Conservation (phyloP, 1,140 invertebrate genomes). For the Steinernema khuongi region DNA sequence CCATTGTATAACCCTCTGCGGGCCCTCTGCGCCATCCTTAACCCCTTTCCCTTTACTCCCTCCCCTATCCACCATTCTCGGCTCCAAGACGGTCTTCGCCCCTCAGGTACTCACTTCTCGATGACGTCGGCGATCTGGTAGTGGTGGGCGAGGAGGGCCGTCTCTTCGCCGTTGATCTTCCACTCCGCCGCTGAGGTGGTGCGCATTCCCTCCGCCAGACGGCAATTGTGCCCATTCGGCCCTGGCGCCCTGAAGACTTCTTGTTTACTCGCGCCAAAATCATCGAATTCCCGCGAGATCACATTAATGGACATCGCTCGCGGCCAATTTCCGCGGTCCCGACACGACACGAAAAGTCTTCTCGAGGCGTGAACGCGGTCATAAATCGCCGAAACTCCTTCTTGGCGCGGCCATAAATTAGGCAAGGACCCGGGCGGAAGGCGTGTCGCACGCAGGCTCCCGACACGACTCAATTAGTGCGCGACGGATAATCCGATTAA, state of each 20-base stretch:
- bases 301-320: neutral
- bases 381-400: neutral
- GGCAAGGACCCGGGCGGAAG: neutral
- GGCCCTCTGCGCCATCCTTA: too few species aligned
- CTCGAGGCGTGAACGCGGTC: neutral
- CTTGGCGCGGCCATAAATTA: neutral
- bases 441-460: neutral
- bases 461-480: neutral
- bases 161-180: slow-evolving; percentile 39
- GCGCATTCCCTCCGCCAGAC: slow-evolving; percentile 11
- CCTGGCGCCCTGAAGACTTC: neutral
- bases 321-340: neutral
- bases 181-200: slow-evolving; percentile 14
- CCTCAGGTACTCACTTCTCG: slow-evolving; percentile 51
- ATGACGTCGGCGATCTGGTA: slow-evolving; percentile 53
- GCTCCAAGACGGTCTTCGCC: too few species aligned
- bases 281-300: neutral
- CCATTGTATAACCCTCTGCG: too few species aligned
- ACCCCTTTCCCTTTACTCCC: too few species aligned
- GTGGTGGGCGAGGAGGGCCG: slow-evolving; percentile 50
- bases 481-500: neutral
- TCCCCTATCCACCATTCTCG: too few species aligned
- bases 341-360: neutral
- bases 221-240: slow-evolving; percentile 11
- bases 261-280: neutral